These are phyloP conservation scores for Nautilus pompilius DNA, from an alignment of 1,140 invertebrate genomes.

Conservation along the genomic window DNA sequence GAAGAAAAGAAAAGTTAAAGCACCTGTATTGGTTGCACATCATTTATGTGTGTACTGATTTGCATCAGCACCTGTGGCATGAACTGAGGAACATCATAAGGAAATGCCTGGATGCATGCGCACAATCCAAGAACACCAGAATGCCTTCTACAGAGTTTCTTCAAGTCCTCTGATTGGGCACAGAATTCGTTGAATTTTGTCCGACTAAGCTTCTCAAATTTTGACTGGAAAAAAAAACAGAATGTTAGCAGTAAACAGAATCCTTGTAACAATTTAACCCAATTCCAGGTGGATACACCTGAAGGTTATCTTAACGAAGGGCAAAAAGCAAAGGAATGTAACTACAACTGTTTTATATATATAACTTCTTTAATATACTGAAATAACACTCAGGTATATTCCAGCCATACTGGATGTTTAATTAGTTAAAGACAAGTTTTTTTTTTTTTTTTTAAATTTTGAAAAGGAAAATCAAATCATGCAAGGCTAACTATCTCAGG, in stretches of 20 bases:
- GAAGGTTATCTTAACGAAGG: background rate
- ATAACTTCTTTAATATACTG: too few relatives aligned
- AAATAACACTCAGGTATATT: too few relatives aligned
- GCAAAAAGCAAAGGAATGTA: background rate
- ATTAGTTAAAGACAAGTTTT: too few relatives aligned
- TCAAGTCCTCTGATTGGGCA: too few relatives aligned
- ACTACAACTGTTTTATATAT: background rate
- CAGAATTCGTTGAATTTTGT: constrained; percentile 44
- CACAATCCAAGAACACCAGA: constrained; percentile 84
- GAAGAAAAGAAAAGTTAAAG: constrained; percentile 40
- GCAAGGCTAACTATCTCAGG: too few relatives aligned
- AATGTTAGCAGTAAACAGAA: background rate
- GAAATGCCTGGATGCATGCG: constrained; percentile 82
- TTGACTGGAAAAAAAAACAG: constrained; percentile 26
- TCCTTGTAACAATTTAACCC: too few relatives aligned
- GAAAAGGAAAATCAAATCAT: too few relatives aligned
- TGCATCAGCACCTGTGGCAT: constrained; percentile 79
- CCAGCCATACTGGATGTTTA: too few relatives aligned
- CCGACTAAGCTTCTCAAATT: constrained; percentile 46
- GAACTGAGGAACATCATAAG: constrained; percentile 83
- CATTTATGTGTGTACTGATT: constrained; percentile 75
- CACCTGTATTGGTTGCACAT: constrained; percentile 89
- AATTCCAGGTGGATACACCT: too few relatives aligned
- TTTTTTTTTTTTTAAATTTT: too few relatives aligned
- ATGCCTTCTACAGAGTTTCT: too few relatives aligned